A percentile compares a stretch with the other conserved stretches of the same genome.
These are phyloP conservation scores for Acrobasis consociella DNA, from an alignment of 2,888 invertebrate genomes.

Conservation along the genomic window DNA sequence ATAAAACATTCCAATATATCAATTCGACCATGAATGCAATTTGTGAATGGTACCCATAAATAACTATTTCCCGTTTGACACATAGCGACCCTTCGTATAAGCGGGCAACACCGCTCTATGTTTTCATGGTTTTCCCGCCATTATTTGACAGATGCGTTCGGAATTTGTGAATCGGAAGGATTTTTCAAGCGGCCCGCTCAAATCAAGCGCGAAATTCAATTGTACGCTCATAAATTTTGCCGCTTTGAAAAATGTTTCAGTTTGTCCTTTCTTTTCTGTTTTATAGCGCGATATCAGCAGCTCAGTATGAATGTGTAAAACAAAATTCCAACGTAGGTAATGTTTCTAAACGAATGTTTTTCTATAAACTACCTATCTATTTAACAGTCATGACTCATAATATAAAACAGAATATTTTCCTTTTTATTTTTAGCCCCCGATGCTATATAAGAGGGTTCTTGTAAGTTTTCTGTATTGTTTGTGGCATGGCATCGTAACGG, in stretches of 20 bases:
- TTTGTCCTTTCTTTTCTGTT: constrained; percentile 24
- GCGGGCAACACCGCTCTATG: constrained; percentile 61
- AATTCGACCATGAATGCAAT: constrained; percentile 80
- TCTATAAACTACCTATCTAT: no score
- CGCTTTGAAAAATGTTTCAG: constrained; percentile 64
- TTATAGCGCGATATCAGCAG: constrained; percentile 10
- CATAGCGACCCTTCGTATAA: constrained; percentile 68
- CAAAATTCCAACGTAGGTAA: no score
- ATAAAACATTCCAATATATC: constrained; percentile 81
- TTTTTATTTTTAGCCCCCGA: no score
- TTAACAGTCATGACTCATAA: no score
- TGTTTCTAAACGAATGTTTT: no score
- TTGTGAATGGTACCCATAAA: constrained; percentile 80
- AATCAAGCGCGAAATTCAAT: constrained; percentile 82
- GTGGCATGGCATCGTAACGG: no score
- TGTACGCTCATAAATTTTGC: constrained; percentile 70
- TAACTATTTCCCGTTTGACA: constrained; percentile 80
- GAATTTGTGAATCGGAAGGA: constrained; percentile 68
- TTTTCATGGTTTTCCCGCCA: constrained; percentile 75
- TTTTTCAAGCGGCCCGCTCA: constrained; percentile 69
- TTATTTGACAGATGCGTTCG: constrained; percentile 77
- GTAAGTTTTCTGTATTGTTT: no score
- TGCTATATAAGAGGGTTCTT: no score
- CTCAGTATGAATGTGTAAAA: not conserved
- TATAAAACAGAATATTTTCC: no score